These are phyloP conservation scores for Apodemia hepburni DNA, from an alignment of 2,888 invertebrate genomes.

Conservation along the genomic window DNA sequence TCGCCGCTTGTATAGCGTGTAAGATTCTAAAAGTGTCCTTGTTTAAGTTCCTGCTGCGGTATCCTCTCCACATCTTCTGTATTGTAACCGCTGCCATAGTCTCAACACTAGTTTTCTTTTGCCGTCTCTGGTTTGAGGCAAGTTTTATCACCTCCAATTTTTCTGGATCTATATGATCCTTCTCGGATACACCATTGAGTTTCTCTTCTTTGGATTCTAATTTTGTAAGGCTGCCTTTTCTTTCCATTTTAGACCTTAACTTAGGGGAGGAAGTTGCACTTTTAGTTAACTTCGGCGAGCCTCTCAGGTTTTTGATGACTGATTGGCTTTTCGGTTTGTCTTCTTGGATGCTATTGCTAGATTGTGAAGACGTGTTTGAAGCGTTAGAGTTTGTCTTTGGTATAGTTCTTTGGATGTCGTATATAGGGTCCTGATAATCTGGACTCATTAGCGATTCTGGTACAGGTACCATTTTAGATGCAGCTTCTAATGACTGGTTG, in stretches of 20 bases:
- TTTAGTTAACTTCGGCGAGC: conserved; percentile 67
- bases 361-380: conserved; percentile 52
- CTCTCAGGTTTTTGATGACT: conserved; percentile 49
- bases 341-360: conserved; percentile 59
- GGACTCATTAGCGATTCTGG: conserved; percentile 94
- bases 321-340: conserved; percentile 40
- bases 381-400: conserved; percentile 50
- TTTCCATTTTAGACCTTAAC: conserved; percentile 58
- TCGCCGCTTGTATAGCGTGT: conserved; percentile 86
- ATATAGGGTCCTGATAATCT: conserved; percentile 82
- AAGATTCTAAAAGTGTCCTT: conserved; percentile 82
- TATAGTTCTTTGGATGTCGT: conserved; percentile 63
- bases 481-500: conserved; percentile 85
- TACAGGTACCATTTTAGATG: conserved; percentile 93
- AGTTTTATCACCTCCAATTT: conserved; percentile 58
- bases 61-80: conserved; percentile 93
- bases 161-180: conserved; percentile 51
- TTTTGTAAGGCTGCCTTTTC: conserved; percentile 62
- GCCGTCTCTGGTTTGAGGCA: conserved; percentile 63
- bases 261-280: conserved; percentile 73
- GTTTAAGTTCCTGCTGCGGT: conserved; percentile 87
- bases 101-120: conserved; percentile 63
- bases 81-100: conserved; percentile 86
- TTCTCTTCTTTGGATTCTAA: conserved; percentile 51
- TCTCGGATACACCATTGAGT: conserved; percentile 50